phyloP scores from a whole-genome alignment of 2,888 invertebrate genomes.

The Drosophila picticornis region DNA sequence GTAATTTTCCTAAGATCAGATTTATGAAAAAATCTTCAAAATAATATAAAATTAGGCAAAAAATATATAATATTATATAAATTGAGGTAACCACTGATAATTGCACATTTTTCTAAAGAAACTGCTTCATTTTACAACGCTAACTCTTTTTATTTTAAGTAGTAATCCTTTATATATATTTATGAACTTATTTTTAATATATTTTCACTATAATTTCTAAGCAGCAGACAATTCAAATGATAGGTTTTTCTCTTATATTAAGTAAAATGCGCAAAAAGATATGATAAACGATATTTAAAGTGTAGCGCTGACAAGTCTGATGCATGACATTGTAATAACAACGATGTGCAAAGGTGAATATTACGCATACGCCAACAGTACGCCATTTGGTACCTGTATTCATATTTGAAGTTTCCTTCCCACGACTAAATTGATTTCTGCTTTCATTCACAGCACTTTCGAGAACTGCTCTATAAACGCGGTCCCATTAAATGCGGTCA shows the following conservation, averaged over 20 bases:
- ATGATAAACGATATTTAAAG: not conserved
- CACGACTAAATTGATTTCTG: conserved; percentile 51
- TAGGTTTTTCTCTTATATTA: not conserved
- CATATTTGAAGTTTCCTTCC: conserved; percentile 76
- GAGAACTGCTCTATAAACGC: conserved; percentile 30
- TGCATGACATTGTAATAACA: conserved; percentile 10
- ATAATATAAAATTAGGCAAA: not conserved
- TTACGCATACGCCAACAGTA: not conserved
- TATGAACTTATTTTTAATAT: not conserved
- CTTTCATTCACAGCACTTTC: conserved; percentile 46
- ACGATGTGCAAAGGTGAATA: conserved; percentile 20
- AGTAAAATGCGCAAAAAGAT: not conserved
- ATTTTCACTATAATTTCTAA: not conserved
- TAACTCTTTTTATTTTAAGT: not conserved
- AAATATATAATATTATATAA: not conserved
- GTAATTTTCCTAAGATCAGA: not conserved
- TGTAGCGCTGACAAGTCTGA: conserved; percentile 1
- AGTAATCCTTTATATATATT: not conserved
- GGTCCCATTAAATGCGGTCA: conserved; percentile 48
- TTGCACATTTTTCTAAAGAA: not conserved
- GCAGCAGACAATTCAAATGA: not conserved
- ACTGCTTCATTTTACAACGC: not conserved
- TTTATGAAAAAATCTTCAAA: not conserved
- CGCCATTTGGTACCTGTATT: conserved; percentile 67
- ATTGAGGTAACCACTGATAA: not conserved